Conservation (phyloP, 2,797 vertebrate genomes). For the Phoxinus dragarum region DNA sequence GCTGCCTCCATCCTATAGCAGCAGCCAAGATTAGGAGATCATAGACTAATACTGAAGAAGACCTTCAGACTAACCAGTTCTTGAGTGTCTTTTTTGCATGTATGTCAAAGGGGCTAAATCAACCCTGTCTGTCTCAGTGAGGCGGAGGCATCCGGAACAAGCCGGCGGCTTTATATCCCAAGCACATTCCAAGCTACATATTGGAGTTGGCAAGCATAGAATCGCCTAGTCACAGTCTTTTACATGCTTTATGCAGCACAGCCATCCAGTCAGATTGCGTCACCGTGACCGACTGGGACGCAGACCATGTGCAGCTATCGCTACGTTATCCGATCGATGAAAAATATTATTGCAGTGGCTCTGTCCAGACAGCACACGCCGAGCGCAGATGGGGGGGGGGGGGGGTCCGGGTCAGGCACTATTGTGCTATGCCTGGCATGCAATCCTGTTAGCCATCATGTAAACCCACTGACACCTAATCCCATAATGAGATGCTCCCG, state of each 20-base stretch:
- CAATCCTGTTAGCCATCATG: constrained; percentile 71
- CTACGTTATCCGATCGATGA: constrained; percentile 42
- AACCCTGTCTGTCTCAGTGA: constrained; percentile 27
- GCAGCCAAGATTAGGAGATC: constrained; percentile 25
- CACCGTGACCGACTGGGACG: constrained; percentile 8
- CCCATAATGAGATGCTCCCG: constrained; percentile 69
- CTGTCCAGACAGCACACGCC: constrained; percentile 36
- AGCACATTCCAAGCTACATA: constrained; percentile 50
- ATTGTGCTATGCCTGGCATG: constrained; percentile 58
- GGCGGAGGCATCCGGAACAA: constrained; percentile 47
- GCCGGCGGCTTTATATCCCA: constrained; percentile 28
- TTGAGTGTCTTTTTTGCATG: background rate
- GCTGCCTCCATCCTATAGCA: background rate
- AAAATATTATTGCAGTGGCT: constrained; percentile 40
- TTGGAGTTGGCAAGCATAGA: constrained; percentile 33
- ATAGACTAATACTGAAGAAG: constrained; percentile 19
- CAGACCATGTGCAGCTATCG: constrained; percentile 19
- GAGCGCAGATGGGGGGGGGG: constrained; percentile 50
- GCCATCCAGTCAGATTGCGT: constrained; percentile 36
- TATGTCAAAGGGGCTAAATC: constrained; percentile 42
- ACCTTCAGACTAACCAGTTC: constrained; percentile 27
- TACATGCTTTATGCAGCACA: constrained; percentile 23
- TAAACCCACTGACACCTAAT: constrained; percentile 74
- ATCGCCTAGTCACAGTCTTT: constrained; percentile 21
- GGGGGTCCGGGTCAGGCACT: constrained; percentile 51